Evolutionary conservation across 35 echinoderm and acorn worm genomes (phyloP), one percentile per base, ranked within the genome.

Genomic region (Apostichopus parvimensis): DNA sequence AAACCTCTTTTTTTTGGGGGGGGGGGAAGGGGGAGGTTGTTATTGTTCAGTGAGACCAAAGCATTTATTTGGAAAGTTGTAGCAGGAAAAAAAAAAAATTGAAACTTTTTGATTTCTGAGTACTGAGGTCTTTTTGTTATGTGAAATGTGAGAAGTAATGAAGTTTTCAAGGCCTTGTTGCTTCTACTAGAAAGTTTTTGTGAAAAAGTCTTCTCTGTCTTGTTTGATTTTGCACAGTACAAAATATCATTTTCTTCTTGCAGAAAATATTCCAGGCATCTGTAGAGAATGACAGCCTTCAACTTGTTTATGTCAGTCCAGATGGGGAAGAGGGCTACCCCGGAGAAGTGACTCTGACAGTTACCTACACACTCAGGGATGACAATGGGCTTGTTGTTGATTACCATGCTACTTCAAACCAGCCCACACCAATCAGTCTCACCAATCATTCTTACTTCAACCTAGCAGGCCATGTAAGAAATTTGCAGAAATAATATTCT

Each of bases 391-490:
- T 99, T 2, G 75, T 94, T 7, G 78, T 99, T 86, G 72, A 87
- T 23, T 92, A 92, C 56, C 66, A 82, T 78, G 97, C 97, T n/a
- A 94, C 81, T 6, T 93, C 93, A 20, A 99, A 87, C 10, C 93
- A 96, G 78, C 20, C 97, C 12, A 99, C 97, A 11, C 97, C 95
- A 13, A 91, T 99, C 88, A 99, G 95, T 72, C 61, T 99, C 15
- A 93, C 87, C 17, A 99, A 99, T 64, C 97, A 99, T 94, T 93
- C 95, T 18, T 99, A 99, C 73, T 99, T 99, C 85, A 99, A 99
- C 79, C 92, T 99, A 14, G 95, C 93, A 68, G 97, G 97, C 22
- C 95, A 99, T 91, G 97, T 99, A 95, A 94, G 93, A 90, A 73
- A 20, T 88, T 18, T 70, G 20, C 8, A 20, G 3, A 78, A 56